These are phyloP conservation scores for Julus scandinavius DNA, from an alignment of 2,888 invertebrate species.

Conservation along the genomic window DNA sequence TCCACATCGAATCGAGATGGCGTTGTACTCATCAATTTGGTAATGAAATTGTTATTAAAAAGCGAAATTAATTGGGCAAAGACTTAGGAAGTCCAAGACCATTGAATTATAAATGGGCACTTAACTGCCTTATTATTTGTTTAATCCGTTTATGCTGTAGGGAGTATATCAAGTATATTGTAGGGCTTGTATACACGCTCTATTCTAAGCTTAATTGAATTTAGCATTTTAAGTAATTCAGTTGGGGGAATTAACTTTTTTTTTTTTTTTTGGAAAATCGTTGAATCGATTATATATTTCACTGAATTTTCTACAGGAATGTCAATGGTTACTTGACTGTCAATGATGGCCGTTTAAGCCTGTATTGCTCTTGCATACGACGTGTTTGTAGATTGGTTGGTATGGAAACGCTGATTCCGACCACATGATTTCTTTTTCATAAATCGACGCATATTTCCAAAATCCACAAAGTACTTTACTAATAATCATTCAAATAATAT, in stretches of 20 bases:
- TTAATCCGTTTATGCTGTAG: neutral
- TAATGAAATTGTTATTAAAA: neutral
- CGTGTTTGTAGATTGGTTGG: constrained; percentile 17
- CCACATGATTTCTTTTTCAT: neutral
- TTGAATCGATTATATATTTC: constrained; percentile 28
- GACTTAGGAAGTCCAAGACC: neutral
- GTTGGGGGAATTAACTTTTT: neutral
- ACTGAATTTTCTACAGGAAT: constrained; percentile 6
- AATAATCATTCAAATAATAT: too few species aligned
- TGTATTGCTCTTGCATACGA: neutral
- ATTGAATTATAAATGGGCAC: constrained; percentile 13
- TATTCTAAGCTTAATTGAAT: neutral
- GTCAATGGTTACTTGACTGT: neutral
- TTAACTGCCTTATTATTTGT: constrained; percentile 8
- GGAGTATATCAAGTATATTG: neutral
- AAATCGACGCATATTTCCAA: too few species aligned
- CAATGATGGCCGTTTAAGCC: neutral
- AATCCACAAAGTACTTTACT: too few species aligned
- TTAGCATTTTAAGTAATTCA: neutral
- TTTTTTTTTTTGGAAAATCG: neutral
- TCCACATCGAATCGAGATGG: too few species aligned
- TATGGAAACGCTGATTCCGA: neutral
- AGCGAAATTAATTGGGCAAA: neutral
- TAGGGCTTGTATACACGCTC: neutral
- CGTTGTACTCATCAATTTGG: neutral